Evolutionary conservation across 2,113 vertebrate genomes (phyloP), one percentile per base, ranked within the genome.

Genomic region (Phaethon lepturus): DNA sequence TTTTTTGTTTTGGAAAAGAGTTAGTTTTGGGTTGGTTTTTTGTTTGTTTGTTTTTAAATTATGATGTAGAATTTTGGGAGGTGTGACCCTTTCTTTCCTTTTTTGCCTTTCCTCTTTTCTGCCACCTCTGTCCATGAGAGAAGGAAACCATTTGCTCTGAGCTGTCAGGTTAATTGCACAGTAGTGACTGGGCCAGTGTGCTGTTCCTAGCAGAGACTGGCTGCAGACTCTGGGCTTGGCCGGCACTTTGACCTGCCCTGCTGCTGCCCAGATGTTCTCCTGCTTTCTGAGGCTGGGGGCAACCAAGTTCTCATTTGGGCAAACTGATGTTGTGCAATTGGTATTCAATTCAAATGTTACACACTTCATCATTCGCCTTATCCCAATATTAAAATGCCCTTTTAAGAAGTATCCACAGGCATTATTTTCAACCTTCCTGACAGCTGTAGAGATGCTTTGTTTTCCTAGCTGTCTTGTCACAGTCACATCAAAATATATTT

Each of bases 391-490:
- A 90, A 94, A 92, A 73, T 26, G 74, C 12, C 7, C 6, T 73
- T 91, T 93, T 26, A 56, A 78, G 13, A 68, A 38, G 38, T 64
- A 38, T 93, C 93, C 89, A 59, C 15, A 80, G 28, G 10, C 40
- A 67, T 68, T 92, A 72, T 93, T 96, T 84, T 88, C 53, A 93
- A 42, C 35, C 71, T 81, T 87, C 56, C 66, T 85, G 50, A 19
- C 45, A 87, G 59, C 38, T 93, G 47, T 58, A 49, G 63, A 87
- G 20, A 88, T 78, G 52, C 49, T 88, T 71, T 83, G 24, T 93
- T 91, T 96, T 93, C 50, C 45, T 38, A 74, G 11, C 44, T 95
- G 40, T 84, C 31, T 94, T 44, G 2, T 88, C 67, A 60, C 63
- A 63, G 13, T 74, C 50, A n/a, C 42, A 74, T 88, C 50, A 82